Evolutionary conservation across 2,888 invertebrate genomes (phyloP).

Genomic region (Ophonus ardosiacus): DNA sequence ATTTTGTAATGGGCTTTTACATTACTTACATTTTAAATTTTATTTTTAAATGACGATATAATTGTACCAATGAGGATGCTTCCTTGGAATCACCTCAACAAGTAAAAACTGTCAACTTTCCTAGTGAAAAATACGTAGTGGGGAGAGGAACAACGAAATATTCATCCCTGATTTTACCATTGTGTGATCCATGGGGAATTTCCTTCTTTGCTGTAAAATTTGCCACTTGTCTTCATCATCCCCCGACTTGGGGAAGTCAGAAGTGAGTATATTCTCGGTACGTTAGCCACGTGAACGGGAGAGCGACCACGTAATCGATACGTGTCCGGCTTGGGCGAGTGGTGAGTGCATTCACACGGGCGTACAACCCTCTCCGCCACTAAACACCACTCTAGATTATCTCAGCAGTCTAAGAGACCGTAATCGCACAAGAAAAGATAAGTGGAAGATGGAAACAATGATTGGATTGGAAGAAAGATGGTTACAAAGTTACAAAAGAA

Average conservation of each 20-base stretch:
- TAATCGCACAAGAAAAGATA: not conserved
- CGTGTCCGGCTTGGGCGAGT: constrained; percentile 21
- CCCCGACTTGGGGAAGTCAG: not conserved
- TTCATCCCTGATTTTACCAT: not conserved
- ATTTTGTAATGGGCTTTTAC: too few relatives aligned
- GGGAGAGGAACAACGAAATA: not conserved
- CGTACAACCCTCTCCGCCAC: constrained; percentile 22
- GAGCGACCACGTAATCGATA: constrained; percentile 37
- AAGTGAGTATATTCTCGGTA: not conserved
- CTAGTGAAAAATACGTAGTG: too few relatives aligned
- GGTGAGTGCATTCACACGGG: constrained; percentile 31
- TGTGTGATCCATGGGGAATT: too few relatives aligned
- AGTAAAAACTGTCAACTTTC: too few relatives aligned
- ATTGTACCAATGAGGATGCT: too few relatives aligned
- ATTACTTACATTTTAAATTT: too few relatives aligned
- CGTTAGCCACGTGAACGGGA: constrained; percentile 20
- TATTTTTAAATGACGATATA: too few relatives aligned
- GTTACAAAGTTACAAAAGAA: too few relatives aligned
- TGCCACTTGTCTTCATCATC: not conserved
- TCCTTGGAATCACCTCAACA: too few relatives aligned
- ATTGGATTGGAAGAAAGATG: not conserved
- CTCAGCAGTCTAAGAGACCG: not conserved
- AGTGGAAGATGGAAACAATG: not conserved
- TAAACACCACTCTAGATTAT: constrained; percentile 12
- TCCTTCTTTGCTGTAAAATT: too few relatives aligned